A percentile compares a stretch with the other conserved stretches of the same genome.
Conservation (phyloP, 2,888 invertebrate species). For the Drosophila histrio region DNA sequence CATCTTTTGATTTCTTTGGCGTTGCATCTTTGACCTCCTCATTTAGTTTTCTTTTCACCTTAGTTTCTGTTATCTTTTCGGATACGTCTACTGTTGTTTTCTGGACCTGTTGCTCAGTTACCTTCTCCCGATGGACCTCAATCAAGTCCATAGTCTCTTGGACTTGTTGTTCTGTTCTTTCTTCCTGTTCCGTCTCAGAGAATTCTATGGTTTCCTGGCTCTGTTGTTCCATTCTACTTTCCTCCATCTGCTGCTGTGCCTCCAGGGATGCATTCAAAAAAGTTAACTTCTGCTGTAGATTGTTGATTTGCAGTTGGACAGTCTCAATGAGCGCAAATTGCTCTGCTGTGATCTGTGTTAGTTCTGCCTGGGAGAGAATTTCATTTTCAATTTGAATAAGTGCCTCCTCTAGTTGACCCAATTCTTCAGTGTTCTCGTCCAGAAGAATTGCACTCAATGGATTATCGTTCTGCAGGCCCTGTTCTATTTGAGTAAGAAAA, state of each 20-base stretch:
- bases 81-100: neutral
- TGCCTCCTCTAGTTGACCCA: constrained; percentile 66
- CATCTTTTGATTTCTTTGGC: constrained; percentile 38
- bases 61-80: constrained; percentile 22
- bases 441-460: constrained; percentile 63
- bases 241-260: constrained; percentile 3
- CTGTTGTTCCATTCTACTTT: neutral
- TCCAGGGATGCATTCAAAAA: constrained; percentile 29
- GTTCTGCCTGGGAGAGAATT: constrained; percentile 63
- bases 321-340: constrained; percentile 69
- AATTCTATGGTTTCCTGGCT: neutral
- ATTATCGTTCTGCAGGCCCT: constrained; percentile 70
- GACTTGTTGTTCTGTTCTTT: neutral
- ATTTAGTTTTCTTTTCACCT: constrained; percentile 32
- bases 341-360: constrained; percentile 52
- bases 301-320: constrained; percentile 69
- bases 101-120: neutral
- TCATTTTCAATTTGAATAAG: constrained; percentile 70
- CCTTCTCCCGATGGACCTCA: neutral
- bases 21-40: constrained; percentile 11
- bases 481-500: constrained; percentile 73
- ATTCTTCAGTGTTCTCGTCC: constrained; percentile 65
- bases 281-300: constrained; percentile 62
- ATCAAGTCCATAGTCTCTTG: neutral
- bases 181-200: neutral